Evolutionary conservation across 2,113 vertebrate genomes (phyloP), one percentile per base, ranked within the genome.

Genomic region (Apeltes quadracus): DNA sequence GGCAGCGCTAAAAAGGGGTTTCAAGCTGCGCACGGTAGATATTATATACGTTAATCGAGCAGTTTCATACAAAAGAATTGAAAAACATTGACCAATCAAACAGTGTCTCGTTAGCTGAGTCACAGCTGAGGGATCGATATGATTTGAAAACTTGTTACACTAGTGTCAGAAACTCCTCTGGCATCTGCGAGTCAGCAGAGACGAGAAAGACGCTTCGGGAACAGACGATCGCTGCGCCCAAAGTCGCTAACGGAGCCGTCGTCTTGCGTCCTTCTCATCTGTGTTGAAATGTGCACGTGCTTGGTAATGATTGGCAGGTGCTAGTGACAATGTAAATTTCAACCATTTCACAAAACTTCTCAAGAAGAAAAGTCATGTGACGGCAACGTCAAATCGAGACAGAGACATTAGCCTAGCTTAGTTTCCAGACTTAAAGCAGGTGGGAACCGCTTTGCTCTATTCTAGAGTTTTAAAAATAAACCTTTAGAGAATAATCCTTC

Each of bases 11-110:
- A 68, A 61, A 10, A 25, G 13, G n/a, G 5, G n/a, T 56, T 58
- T 39, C 27, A 62, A 51, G 82, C 43, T 81, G 69, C 82, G 65
- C 34, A 32, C 29, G 41, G 25, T 32, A 7, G 55, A 25, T 62
- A 27, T 56, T 25, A 56, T 34, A 61, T 61, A 11, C 0, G 25
- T n/a, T 15, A 53, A 56, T 34, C 25, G 48, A 59, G 10, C 29
- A 27, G 29, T 51, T 32, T n/a, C 18, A 23, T 20, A 23, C 15
- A 29, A 43, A 44, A 10, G 41, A 13, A 7, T 22, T 16, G 3
- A 4, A 67, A n/a, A 32, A 63, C 11, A 22, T 50, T 71, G 3
- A 59, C 1, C n/a, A 38, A 39, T 56, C 32, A 66, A 64, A 55
- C 41, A 48, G 7, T 38, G 38, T 69, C 22, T 64, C 32, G 39